These are phyloP conservation scores for Murina feae DNA, from an alignment of 2,113 vertebrate genomes.

Conservation along the genomic window DNA sequence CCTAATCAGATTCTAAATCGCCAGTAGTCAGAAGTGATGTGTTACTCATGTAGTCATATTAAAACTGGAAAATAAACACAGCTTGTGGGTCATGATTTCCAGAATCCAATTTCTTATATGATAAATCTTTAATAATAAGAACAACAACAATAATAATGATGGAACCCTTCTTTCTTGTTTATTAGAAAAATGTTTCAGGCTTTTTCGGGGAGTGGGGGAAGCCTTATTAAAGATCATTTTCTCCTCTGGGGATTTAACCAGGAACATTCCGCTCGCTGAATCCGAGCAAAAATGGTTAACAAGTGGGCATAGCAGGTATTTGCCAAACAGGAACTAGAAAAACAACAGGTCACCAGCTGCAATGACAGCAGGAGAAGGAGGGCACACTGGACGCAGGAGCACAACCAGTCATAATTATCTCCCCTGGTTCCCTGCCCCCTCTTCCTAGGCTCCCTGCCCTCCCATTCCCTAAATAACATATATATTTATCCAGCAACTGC, in stretches of 20 bases:
- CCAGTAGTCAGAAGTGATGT: neutral
- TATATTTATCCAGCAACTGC: constrained; percentile 40
- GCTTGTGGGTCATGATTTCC: neutral
- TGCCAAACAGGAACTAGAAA: constrained; percentile 57
- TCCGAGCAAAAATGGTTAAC: constrained; percentile 71
- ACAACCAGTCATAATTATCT: constrained; percentile 19
- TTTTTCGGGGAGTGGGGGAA: neutral
- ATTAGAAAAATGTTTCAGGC: constrained; percentile 30
- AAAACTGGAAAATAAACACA: constrained; percentile 32
- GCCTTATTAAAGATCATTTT: neutral
- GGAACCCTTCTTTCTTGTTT: neutral
- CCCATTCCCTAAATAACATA: constrained; percentile 9
- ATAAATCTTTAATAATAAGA: neutral
- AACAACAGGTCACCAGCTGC: constrained; percentile 74
- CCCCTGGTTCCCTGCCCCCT: constrained; percentile 43
- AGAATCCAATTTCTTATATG: neutral
- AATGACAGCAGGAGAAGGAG: constrained; percentile 53
- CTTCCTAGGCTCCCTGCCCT: constrained; percentile 26
- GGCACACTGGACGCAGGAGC: constrained; percentile 33
- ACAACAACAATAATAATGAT: neutral
- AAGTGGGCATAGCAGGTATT: constrained; percentile 68
- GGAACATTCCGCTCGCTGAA: constrained; percentile 6
- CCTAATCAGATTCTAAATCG: constrained; percentile 7
- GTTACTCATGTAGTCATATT: neutral
- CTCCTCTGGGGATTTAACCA: neutral